Conservation (phyloP, 2,113 vertebrate species). For the Rattus norvegicus region DNA sequence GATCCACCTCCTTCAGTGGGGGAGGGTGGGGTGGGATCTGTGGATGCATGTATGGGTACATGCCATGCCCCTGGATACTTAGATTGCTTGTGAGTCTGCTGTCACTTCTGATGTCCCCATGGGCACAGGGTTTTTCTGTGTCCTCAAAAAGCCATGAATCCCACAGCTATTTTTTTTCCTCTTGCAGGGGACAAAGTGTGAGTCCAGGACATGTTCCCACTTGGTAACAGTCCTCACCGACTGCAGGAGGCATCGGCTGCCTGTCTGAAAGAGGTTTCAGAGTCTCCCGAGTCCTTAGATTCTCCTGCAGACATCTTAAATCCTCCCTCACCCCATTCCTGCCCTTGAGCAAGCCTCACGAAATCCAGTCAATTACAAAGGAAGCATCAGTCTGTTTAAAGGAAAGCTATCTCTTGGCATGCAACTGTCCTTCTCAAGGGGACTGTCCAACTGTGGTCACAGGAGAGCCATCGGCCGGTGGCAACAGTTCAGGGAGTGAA, state of each 20-base stretch:
- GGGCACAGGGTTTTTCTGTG: neutral
- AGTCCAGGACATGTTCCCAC: neutral
- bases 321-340: neutral
- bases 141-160: neutral
- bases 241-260: neutral
- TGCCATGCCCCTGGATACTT: neutral
- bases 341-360: neutral
- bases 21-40: neutral
- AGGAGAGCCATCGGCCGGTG: neutral
- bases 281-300: neutral
- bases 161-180: too few species aligned
- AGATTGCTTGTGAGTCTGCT: neutral
- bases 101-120: neutral
- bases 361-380: neutral
- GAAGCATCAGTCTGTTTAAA: neutral
- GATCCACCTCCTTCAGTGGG: slow-evolving; percentile 50
- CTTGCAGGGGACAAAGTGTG: neutral
- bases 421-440: neutral
- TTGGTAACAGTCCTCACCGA: too few species aligned
- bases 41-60: neutral
- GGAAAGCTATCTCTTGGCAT: neutral
- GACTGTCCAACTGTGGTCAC: neutral
- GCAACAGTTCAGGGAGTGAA: neutral
- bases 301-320: neutral
- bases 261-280: too few species aligned